phyloP scores from a whole-genome alignment of 2,888 invertebrate species.

The Cyaniris semiargus region DNA sequence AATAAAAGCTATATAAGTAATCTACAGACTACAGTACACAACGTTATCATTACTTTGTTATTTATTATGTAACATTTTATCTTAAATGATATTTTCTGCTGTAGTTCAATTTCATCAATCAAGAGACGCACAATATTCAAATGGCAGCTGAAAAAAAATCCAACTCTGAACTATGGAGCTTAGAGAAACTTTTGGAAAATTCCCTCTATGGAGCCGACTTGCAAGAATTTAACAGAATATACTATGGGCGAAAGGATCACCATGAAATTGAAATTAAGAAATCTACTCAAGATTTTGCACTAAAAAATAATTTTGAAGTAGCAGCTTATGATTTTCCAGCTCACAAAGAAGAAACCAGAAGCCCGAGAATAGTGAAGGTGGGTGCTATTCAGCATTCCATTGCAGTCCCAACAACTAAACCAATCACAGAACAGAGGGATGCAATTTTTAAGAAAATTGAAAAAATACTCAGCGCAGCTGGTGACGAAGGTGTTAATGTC shows the following conservation, averaged over 20 bases:
- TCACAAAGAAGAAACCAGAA: constrained; percentile 84
- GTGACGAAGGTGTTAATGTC: constrained; percentile 89
- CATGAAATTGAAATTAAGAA: constrained; percentile 75
- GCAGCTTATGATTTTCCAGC: constrained; percentile 87
- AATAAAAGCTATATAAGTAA: no score
- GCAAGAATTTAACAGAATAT: constrained; percentile 84
- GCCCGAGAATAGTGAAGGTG: constrained; percentile 86
- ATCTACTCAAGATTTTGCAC: constrained; percentile 68
- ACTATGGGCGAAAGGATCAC: constrained; percentile 87
- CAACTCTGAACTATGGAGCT: constrained; percentile 53
- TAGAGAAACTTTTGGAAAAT: constrained; percentile 58
- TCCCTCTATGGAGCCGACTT: constrained; percentile 72
- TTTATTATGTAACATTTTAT: neutral
- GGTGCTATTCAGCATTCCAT: constrained; percentile 94
- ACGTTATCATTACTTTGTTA: neutral
- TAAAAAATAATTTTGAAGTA: constrained; percentile 84
- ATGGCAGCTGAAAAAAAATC: constrained; percentile 51
- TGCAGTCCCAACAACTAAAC: constrained; percentile 86
- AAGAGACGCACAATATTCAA: neutral
- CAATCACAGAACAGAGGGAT: constrained; percentile 87
- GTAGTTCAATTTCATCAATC: neutral
- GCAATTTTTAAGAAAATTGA: constrained; percentile 88
- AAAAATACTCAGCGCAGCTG: constrained; percentile 89
- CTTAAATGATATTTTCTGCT: neutral
- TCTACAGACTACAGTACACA: neutral